Base-by-base conservation (phyloP, 2,113 vertebrate genomes). In the Cinclus cinclus region DNA sequence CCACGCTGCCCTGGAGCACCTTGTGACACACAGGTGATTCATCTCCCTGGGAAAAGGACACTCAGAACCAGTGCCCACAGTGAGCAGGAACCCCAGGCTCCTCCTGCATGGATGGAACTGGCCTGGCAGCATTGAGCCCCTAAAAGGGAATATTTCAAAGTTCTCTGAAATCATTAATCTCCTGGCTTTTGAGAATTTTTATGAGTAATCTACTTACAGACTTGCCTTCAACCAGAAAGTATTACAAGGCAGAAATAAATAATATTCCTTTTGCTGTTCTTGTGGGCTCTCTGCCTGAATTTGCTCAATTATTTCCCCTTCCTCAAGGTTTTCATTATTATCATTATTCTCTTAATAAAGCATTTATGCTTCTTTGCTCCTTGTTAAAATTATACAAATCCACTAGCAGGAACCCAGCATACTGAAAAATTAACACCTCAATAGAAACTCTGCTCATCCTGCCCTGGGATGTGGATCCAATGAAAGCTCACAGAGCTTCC, bases 241-340 rank as follows among this genome's bases (percentile, higher is more conserved):
- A 75, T 83, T 82, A 89, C 82, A 81, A 81, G 69, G 37, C 83
- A 96, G 83, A 90, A 90, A 90, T 85, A 78, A 88, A 47, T 55
- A 88, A 83, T 41, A 42, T 28, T 77, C 28, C 31, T 71, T 71
- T 22, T 56, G 82, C 23, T 81, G 10, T 55, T 87, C 46, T 67
- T 71, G 24, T 9, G 56, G 42, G 82, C 41, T 79, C 6, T 47
- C 70, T 63, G 44, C 37, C 47, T 44, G 87, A 90, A 69, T 90
- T 37, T 73, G 44, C 62, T 77, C 78, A 62, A 31, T 4, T 7
- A 95, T 42, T 70, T 83, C 73, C 69, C 49, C 73, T 55, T 86
- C 78, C 64, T 74, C 44, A 23, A 35, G 6, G 6, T 23, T 71
- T 59, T 17, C 30, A n/a, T 25, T 25, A 33, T 55, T 25, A 71